Base-by-base conservation (phyloP, 2,113 vertebrate species). In the Heliornis fulica region DNA sequence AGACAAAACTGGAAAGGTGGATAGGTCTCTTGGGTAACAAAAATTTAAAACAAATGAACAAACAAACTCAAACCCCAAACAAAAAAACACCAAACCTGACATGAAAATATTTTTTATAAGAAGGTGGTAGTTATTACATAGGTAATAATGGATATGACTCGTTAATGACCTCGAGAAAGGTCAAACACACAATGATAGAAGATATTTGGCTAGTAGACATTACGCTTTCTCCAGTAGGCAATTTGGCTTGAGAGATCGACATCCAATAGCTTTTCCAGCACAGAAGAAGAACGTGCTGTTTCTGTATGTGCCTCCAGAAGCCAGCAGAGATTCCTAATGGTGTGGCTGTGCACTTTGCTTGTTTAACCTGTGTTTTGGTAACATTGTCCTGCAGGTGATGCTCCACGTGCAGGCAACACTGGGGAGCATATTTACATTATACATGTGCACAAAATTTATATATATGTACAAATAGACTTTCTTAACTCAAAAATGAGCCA, bases 211-310 rank as follows among this genome's bases (percentile, higher is more conserved):
- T 84, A 4, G 19, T 25, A 60, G 59, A 60, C n/a, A 60, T 18
- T 38, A 43, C 34, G 17, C 16, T 53, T 61, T 81, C 72, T 87
- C 28, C 28, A 75, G 1, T 22, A 74, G 50, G 31, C n/a, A 70
- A 28, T 57, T 57, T 81, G 51, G 19, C 16, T 5, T 83, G 36
- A 50, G 64, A 83, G 50, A 41, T 53, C 54, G 2, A 1, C 19
- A 40, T 68, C 51, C 0, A 0, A 3, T 45, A 26, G 51, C 45
- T 78, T 31, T 78, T 89, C 36, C 46, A 29, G 60, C 38, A 41
- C 19, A 45, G 77, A 69, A 80, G 41, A 43, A 46, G 6, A 28
- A 76, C 32, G 28, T 75, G 22, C 41, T 54, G 5, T 79, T n/a
- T 51, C 40, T 43, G 6, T n/a, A 8, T 8, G 7, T 51, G 40